Evolutionary conservation across 2,888 invertebrate species (phyloP).

Genomic region (Epistrophella euchroma): DNA sequence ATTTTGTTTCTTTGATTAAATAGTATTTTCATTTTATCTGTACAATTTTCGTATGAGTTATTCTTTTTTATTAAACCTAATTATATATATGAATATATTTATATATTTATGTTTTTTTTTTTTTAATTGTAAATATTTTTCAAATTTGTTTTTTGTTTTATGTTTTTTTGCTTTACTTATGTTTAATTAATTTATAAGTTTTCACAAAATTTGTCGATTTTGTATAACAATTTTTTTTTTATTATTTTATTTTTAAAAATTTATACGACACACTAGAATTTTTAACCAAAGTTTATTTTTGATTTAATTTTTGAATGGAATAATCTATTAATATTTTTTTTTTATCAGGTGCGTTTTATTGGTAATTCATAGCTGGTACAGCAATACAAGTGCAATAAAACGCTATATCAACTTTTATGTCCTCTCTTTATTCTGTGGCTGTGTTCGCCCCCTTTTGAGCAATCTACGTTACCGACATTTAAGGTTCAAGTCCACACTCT

Average conservation of each 20-base stretch:
- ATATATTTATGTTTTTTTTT: neutral
- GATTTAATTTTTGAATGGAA: constrained; percentile 19
- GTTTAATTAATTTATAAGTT: constrained; percentile 30
- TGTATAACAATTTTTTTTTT: constrained; percentile 24
- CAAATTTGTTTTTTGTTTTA: constrained; percentile 43
- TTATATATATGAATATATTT: constrained; percentile 2
- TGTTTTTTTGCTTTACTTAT: constrained; percentile 30
- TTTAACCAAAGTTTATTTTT: constrained; percentile 23
- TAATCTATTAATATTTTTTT: constrained; percentile 24
- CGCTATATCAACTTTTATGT: too few species aligned
- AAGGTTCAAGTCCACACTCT: too few species aligned
- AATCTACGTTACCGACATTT: too few species aligned
- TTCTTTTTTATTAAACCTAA: constrained; percentile 11
- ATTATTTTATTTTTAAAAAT: constrained; percentile 19
- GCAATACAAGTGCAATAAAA: too few species aligned
- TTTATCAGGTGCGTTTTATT: too few species aligned
- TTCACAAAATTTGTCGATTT: constrained; percentile 54
- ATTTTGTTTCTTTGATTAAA: constrained; percentile 74
- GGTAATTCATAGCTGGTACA: too few species aligned
- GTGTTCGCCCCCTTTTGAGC: too few species aligned
- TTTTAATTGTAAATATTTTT: constrained; percentile 64
- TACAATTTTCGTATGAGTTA: constrained; percentile 47
- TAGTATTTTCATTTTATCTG: constrained; percentile 56
- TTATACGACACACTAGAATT: constrained; percentile 36
- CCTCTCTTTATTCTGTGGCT: too few species aligned